These are phyloP conservation scores for Acipenser transmontanus DNA, from an alignment of 2,797 vertebrate genomes.

Conservation along the genomic window DNA sequence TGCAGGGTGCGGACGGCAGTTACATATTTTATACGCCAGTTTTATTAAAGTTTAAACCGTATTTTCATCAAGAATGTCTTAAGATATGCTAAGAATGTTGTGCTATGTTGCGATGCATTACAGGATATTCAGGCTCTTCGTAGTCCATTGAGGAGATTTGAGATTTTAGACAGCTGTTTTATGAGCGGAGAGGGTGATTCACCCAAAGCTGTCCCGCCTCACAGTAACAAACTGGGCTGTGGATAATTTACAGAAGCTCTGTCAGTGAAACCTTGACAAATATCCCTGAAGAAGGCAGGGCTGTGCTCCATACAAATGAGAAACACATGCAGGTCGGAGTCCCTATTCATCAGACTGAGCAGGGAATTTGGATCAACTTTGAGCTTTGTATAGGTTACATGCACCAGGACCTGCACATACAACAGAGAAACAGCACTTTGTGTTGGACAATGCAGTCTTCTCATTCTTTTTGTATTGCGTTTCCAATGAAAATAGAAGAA, in stretches of 20 bases:
- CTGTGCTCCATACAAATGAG: slow-evolving; percentile 73
- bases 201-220: slow-evolving; percentile 60
- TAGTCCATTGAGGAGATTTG: too few species aligned
- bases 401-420: not conserved
- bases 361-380: not conserved
- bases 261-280: slow-evolving; percentile 77
- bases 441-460: not conserved
- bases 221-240: slow-evolving; percentile 26
- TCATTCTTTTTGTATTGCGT: not conserved
- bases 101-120: too few species aligned
- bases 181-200: too few species aligned
- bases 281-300: slow-evolving; percentile 72
- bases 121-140: too few species aligned
- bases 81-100: too few species aligned
- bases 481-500: too few species aligned
- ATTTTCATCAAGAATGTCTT: too few species aligned
- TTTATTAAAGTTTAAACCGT: too few species aligned
- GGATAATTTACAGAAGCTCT: slow-evolving; percentile 79
- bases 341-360: slow-evolving; percentile 71
- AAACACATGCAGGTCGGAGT: slow-evolving; percentile 84
- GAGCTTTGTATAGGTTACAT: not conserved
- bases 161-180: too few species aligned
- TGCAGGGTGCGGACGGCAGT: too few species aligned
- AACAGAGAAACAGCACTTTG: not conserved
- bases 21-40: too few species aligned